Base-by-base conservation (phyloP, 2,888 invertebrate genomes). In the Eucriotettix oculatus region DNA sequence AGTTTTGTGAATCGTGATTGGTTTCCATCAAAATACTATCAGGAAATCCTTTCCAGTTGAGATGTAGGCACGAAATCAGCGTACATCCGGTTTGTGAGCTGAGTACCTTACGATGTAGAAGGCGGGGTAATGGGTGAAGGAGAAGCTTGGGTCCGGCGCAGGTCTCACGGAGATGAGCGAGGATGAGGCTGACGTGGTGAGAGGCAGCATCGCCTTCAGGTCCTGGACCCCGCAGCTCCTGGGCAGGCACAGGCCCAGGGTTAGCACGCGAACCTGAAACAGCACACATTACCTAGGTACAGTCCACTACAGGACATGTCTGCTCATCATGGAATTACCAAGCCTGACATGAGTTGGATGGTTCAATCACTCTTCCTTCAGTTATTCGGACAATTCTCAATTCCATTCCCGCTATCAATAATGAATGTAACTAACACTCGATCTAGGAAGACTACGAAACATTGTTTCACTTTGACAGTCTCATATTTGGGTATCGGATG, bases 191-290 rank as follows among this genome's bases (percentile, higher is more conserved):
- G 48, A n/a, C 5, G 48, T n/a, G 12, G 48, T n/a, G 48, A 48
- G 14, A 48, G 48, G 14, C 14, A n/a, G 14, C 63, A 86, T 74
- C 11, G 71, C 72, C 16, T 74, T 72, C n/a, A 88, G 81, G 62
- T 86, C 85, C 2, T 73, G 70, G 10, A 80, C 78, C 9, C 78
- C 74, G 69, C 90, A 90, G 10, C 80, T 76, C 58, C 78, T 76
- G 14, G 90, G 90, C 59, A 90, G 73, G 69, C 90, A 90, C 14
- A 86, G 73, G 0, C 90, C 90, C 10, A 90, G 75, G 68, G 87
- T 84, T 54, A 90, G 74, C 9, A 82, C 80, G 69, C 86, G 82
- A 44, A 80, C 78, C 88, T 89, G 71, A 48, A 48, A 48, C 9
- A 48, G 3, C 48, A 48, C 48, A 48, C 5, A 5, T 48, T 48